Base-by-base conservation (phyloP, 1,140 invertebrate genomes). In the Agrilus planipennis region DNA sequence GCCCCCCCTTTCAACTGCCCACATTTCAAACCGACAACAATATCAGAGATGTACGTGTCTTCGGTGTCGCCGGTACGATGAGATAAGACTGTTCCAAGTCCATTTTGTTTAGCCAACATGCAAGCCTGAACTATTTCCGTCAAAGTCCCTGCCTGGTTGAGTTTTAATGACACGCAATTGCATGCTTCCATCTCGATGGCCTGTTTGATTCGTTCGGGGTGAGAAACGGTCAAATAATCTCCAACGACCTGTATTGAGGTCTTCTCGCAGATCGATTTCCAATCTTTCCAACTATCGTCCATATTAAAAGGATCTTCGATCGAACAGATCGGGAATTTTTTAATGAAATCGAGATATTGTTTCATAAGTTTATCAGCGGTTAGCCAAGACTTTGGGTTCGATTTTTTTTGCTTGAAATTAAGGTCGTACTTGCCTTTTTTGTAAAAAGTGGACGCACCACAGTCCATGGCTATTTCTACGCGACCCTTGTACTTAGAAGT, bases 231-330 rank as follows among this genome's bases (percentile, higher is more conserved):
- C 55, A 99, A 75, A 72, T 99, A 95, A 64, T 99, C 96, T 58
- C 93, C 92, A 19, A 91, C 87, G 60, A 92, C 87, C 69, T 91
- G 93, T 44, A 96, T 94, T 2, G 67, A 63, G 32, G 84, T 88
- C 62, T 72, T 72, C 16, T 68, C 68, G 32, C 86, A 93, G 19
- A 96, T 71, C 42, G 75, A 75, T 14, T 75, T 73, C 90, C 91
- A 99, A 6, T 88, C 89, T 3, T 79, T 78, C 39, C 95, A 74
- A 92, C 92, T 98, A 60, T 95, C 85, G 66, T 98, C 93, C 64
- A 97, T 88, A 59, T 95, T 90, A 64, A 95, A 96, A 32, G 90
- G 91, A 82, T 99, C 95, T 63, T 99, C 95, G 68, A 99, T 98
- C 5, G 92, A 95, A 1, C 92, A 81, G 54, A 99, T 89, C 4